Evolutionary conservation across 2,888 invertebrate species (phyloP).

Genomic region (Tipula unca): DNA sequence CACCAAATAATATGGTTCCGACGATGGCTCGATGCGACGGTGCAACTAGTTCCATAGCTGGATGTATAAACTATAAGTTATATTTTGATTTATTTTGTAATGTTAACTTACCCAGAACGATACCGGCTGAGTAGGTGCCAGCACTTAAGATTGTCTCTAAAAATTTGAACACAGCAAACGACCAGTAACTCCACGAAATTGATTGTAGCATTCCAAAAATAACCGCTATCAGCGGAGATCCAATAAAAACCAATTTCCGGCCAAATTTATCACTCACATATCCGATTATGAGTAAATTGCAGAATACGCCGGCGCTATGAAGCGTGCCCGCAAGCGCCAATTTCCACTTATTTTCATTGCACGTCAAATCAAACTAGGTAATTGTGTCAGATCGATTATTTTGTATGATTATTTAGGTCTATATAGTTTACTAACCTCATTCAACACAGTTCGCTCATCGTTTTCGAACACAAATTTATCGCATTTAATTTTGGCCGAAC

Average conservation of each 20-base stretch:
- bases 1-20: neutral
- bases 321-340: neutral
- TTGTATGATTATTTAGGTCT: too few relatives aligned
- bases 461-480: slow-evolving; percentile 14
- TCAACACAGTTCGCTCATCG: neutral
- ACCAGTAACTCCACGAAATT: neutral
- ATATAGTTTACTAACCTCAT: neutral
- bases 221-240: neutral
- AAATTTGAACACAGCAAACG: neutral
- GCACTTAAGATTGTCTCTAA: neutral
- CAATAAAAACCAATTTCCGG: neutral
- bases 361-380: neutral
- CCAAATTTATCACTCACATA: neutral
- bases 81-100: neutral
- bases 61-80: neutral
- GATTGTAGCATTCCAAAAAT: neutral
- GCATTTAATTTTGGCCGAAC: neutral
- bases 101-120: neutral
- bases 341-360: neutral
- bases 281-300: neutral
- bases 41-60: neutral
- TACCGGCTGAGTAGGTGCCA: neutral
- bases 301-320: neutral
- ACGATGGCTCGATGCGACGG: neutral
- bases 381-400: neutral